Evolutionary conservation across 2,888 invertebrate genomes (phyloP), one percentile per base, ranked within the genome.

Genomic region (Papilio demoleus): DNA sequence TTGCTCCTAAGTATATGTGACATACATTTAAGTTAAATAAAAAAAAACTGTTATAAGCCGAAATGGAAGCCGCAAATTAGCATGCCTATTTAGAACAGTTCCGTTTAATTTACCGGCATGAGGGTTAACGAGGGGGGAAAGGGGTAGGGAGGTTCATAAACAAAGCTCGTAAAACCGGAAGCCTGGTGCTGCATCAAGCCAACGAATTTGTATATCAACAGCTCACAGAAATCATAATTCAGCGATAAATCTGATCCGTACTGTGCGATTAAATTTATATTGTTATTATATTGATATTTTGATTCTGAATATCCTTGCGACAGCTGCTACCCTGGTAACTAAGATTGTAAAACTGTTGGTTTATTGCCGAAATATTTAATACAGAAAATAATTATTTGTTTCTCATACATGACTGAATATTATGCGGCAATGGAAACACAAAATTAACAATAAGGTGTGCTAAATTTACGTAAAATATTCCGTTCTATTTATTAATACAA

Each of bases 51-150:
- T 53, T 71, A 74, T 73, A 72, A 73, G 73, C 73, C 73, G 66
- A 73, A 72, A 76, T 75, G 75, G 79, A 81, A 76, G 75, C 74
- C 76, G 76, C 77, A 82, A 84, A 84, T 85, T 82, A 84, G 82
- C 82, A 81, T 82, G 79, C 78, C 83, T 80, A 79, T 85, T 87
- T 81, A 80, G 75, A 76, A 75, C 76, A 74, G 79, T 77, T 78
- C 68, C 77, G 74, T 81, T 81, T 82, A 86, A 86, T 86, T 86
- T 85, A 85, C 84, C 78, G 76, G 71, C 71, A 73, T 70, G 73
- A 69, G 67, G 74, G 50, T 31, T 31, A 42, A 62, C 38, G 40
- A 27, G 63, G 31, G 4, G 24, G 42, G 2, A 22, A 56, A 31
- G 3, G 36, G 19, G 19, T 17, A 69, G 70, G 70, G 70, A 34